Evolutionary conservation across 1,140 invertebrate species (phyloP), one percentile per base, ranked within the genome.

Genomic region (Pararge aegeria): DNA sequence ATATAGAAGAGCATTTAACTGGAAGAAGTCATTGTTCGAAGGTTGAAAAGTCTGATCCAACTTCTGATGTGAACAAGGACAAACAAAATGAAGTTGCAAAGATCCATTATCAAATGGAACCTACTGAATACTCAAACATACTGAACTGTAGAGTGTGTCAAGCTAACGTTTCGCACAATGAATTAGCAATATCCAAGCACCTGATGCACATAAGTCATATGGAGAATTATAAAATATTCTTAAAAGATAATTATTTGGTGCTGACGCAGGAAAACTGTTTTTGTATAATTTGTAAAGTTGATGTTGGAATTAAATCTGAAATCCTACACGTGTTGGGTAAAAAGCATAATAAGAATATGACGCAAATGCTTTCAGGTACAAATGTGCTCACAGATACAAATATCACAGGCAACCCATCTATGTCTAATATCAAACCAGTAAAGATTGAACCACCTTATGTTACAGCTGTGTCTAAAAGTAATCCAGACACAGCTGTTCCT

Each of bases 121-220:
- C 24, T 1, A 60, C 56, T 9, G 16, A 37, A 30, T 51, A 37
- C 18, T 10, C 15, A 44, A 30, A 44, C 12, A 27, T 42, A 15
- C 6, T 64, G 3, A 42, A 34, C n/a, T 59, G 62, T 21, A 59
- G 20, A 34, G 16, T 59, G 16, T 64, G 62, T 19, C 5, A 44
- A 6, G 15, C 46, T 1, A 19, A 44, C 10, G 18, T 59, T 15
- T 38, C 37, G 3, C 54, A 59, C 3, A 55, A 27, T 37, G 51
- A 64, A 24, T 16, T 5, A 1, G 10, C n/a, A 34, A 7, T 51
- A 0, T 24, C 4, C 6, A 6, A 15, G 2, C 49, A 51, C 30
- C 24, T 44, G 10, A 30, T 0, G 48, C 18, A 12, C 38, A 44
- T 0, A 7, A 20, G 13, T 29, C 20, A 59, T 46, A 55, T 24